Conservation (phyloP, 2,888 invertebrate species). For the Muschampia plurimacula region DNA sequence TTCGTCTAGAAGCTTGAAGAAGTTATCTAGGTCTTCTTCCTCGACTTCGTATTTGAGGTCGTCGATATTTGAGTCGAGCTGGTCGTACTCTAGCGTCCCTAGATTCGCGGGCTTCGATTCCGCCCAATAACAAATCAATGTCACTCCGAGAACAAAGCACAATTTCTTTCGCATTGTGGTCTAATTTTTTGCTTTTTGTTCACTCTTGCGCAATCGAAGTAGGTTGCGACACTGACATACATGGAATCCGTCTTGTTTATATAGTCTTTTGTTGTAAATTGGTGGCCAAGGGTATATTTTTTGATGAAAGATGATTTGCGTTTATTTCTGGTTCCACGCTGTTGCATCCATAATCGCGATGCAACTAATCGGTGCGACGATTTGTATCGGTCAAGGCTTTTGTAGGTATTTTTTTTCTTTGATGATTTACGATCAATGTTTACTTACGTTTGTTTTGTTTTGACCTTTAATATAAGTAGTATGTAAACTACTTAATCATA, state of each 20-base stretch:
- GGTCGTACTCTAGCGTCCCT: conserved; percentile 63
- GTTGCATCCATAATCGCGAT: conserved; percentile 58
- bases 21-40: conserved; percentile 67
- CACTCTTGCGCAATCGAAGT: conserved; percentile 72
- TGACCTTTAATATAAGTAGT: conserved; percentile 29
- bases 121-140: conserved; percentile 58
- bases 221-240: conserved; percentile 85
- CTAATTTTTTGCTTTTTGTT: conserved; percentile 63
- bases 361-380: conserved; percentile 61
- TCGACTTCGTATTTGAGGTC: conserved; percentile 67
- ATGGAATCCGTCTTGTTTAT: conserved; percentile 68
- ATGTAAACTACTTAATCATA: no score
- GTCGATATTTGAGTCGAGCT: conserved; percentile 64
- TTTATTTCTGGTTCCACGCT: conserved; percentile 63
- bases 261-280: conserved; percentile 69
- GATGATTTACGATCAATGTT: conserved; percentile 25
- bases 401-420: conserved; percentile 20
- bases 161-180: conserved; percentile 67
- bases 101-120: conserved; percentile 63
- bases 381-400: conserved; percentile 70
- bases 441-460: conserved; percentile 20
- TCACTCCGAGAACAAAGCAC: conserved; percentile 61
- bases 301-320: conserved; percentile 56
- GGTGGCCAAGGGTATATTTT: conserved; percentile 73
- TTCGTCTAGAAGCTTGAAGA: conserved; percentile 59